Evolutionary conservation across 2,113 vertebrate species (phyloP), one percentile per base, ranked within the genome.

Genomic region (Connochaetes taurinus): DNA sequence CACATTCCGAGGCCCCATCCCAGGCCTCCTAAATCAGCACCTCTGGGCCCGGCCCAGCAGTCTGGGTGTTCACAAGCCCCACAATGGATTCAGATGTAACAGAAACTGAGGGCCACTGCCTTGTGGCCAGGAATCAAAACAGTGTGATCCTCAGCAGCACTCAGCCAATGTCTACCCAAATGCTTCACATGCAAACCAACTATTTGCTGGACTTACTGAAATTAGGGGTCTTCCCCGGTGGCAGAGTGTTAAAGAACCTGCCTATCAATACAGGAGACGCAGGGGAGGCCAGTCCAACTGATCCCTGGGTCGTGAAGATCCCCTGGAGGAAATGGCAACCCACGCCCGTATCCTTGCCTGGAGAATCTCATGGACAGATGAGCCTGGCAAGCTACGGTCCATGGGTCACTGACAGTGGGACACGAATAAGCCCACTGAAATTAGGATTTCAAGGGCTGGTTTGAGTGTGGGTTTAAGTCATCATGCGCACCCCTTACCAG

Each of bases 331-430:
- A 43, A 27, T 7, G 12, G 71, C 71, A 43, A 76, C 21, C 36
- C 21, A 76, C 12, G 0, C 40, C n/a, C 0, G 0, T 76, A 15
- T 27, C 27, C 71, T 43, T 43, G 71, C 12, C 71, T 76, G 40
- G 23, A 27, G 23, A 76, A 76, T 7, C 23, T 40, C 40, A 76
- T 76, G 40, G 40, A 76, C 71, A 40, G 71, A 76, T 2, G 40
- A 76, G 71, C 71, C 71, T 76, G 71, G 71, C 1, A 0, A 14
- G 12, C 40, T 76, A 7, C 6, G 2, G 40, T 27, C 40, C 71
- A 13, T 14, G 23, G 12, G 40, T 76, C 71, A 13, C 36, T 43
- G 23, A 76, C 12, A 43, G 71, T 27, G 3, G 0, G 40, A 76
- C 40, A 43, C 0, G 6, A 76, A 25, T 27, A 14, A 43, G 40